Base-by-base conservation (phyloP, 2,113 vertebrate genomes). In the Hyperoodon ampullatus region DNA sequence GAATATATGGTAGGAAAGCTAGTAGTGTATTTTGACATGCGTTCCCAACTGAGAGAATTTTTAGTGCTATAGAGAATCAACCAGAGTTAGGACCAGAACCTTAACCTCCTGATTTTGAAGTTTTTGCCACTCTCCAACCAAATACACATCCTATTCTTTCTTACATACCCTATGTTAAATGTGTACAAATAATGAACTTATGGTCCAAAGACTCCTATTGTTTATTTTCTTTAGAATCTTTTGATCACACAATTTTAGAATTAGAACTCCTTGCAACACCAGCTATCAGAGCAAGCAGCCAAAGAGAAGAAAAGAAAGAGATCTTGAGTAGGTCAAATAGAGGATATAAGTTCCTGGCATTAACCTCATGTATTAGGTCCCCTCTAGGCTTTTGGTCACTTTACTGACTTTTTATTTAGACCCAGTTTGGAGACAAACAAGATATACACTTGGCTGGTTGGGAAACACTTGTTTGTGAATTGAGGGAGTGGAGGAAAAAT, bases 351-450 rank as follows among this genome's bases (percentile, higher is more conserved):
- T 65, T 92, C 26, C 30, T 66, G 55, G 19, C n/a, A 65, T 70
- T 70, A 15, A 68, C 28, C 10, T 50, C 58, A 2, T 30, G 16
- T 4, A 88, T 42, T 66, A 68, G 4, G 4, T 2, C 33, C 28
- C 11, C 30, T 70, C 21, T 18, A 84, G 68, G 42, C 8, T 58
- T 81, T 58, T 47, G 53, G 7, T 78, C 28, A 78, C 21, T 93
- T 28, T n/a, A 35, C 15, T 66, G 71, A 8, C 14, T 78, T 89
- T 94, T 96, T 81, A 85, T 78, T 82, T 92, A 92, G 35, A 83
- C 8, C 24, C 28, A 65, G 2, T 82, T 74, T 83, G 44, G 53
- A 94, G 30, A 95, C n/a, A 92, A 47, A 83, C 13, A 85, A 81
- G 30, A 16, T 28, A 75, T 10, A 42, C 33, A 47, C 10, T 81